Percentiles rank a stretch among this genome's conserved stretches.
phyloP scores from a whole-genome alignment of 2,797 vertebrate genomes.

The Myoxocephalus aenaeus region DNA sequence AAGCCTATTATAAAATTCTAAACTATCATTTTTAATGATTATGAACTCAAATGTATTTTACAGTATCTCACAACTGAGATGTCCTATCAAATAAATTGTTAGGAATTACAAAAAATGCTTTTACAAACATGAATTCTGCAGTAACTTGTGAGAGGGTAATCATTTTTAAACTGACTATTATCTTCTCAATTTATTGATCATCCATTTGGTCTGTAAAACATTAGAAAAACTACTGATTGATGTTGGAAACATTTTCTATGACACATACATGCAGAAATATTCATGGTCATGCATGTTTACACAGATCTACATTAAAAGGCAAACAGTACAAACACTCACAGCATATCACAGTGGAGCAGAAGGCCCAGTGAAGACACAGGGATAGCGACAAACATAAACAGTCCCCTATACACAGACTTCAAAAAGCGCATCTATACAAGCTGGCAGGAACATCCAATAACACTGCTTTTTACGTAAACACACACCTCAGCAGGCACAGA shows the following conservation, averaged over 20 bases:
- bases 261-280: not conserved
- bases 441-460: conserved; percentile 15
- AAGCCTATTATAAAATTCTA: not conserved
- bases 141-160: not conserved
- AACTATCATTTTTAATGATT: not conserved
- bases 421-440: conserved; percentile 6
- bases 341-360: conserved; percentile 8
- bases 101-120: not conserved
- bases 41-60: no score
- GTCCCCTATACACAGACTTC: conserved; percentile 1
- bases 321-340: conserved; percentile 4
- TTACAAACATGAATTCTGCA: not conserved
- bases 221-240: not conserved
- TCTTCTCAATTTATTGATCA: not conserved
- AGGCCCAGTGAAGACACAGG: conserved; percentile 10
- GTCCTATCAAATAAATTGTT: no score
- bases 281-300: not conserved
- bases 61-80: not conserved
- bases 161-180: not conserved
- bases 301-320: not conserved
- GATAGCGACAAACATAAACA: conserved; percentile 41
- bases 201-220: not conserved
- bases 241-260: not conserved
- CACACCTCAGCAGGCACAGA: conserved; percentile 4
- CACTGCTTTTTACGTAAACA: conserved; percentile 35